Conservation (phyloP, 2,888 invertebrate genomes). For the Peribatodes rhomboidaria region DNA sequence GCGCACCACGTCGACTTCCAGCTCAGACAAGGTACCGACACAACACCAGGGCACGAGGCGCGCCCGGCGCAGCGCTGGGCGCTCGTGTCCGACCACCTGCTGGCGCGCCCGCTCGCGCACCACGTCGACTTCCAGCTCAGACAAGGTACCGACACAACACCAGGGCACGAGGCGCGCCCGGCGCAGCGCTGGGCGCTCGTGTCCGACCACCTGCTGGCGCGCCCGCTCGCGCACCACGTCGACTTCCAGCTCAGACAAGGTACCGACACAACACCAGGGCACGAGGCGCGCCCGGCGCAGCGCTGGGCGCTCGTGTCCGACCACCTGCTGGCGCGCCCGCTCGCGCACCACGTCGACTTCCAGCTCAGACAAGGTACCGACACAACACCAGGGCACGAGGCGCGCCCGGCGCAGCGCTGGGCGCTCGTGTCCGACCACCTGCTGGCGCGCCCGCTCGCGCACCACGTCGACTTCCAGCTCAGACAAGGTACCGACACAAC, state of each 20-base stretch:
- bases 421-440: no score
- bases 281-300: slow-evolving; percentile 93
- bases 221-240: slow-evolving; percentile 67
- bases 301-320: slow-evolving; percentile 99
- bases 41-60: slow-evolving; percentile 89
- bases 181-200: slow-evolving; percentile 98
- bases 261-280: slow-evolving; percentile 76
- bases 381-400: slow-evolving; percentile 88
- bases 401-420: slow-evolving; percentile 96
- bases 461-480: slow-evolving; percentile 86
- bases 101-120: slow-evolving; percentile 94
- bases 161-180: slow-evolving; percentile 91
- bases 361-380: neutral
- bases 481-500: no score
- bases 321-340: slow-evolving; percentile 58
- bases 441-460: no score
- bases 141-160: slow-evolving; percentile 86
- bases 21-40: slow-evolving; percentile 90
- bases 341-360: slow-evolving; percentile 67
- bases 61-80: slow-evolving; percentile 98
- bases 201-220: slow-evolving; percentile 88
- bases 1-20: slow-evolving; percentile 95
- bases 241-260: neutral
- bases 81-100: slow-evolving; percentile 95
- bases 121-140: slow-evolving; percentile 96